Base-by-base conservation (phyloP, 2,888 invertebrate genomes). In the Cataglyphis livida region DNA sequence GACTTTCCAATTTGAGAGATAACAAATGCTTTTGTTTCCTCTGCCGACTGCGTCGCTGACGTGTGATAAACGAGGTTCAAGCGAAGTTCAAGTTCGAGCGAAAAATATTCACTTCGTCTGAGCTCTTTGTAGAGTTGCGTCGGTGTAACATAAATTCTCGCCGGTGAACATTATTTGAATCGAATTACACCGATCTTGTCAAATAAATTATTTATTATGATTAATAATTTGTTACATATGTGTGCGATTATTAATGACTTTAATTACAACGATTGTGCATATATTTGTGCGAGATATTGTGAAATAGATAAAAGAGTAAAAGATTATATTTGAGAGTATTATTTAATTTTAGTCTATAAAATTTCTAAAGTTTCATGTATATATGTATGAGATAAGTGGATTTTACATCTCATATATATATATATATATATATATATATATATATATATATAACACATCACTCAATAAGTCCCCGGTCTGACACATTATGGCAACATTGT, bases 1-100 rank as follows among this genome's bases (percentile, higher is more conserved):
- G 54, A 54, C 7, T 57, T 76, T 57, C 5, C 10, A 76, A 35
- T 75, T 74, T 51, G 35, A 75, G 48, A 64, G 48, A 64, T 51
- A 64, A 75, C 62, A 64, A 28, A 35, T 61, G 35, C 48, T 65
- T 66, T 41, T 5, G 12, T 76, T 28, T 28, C 5, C 41, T 15
- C 2, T n/a, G 10, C 18, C n/a, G 2, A 3, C 21, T 18, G 21
- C 18, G 6, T 54, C 9, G 38, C 18, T 48, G 32, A 57, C 73
- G 15, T 41, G 41, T 41, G 41, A 62, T 62, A 61, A 35, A 62
- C 35, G 74, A 48, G 44, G 18, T 62, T 75, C 25, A 32, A 74
- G 62, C 25, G 74, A 48, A 21, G 10, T 62, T 75, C 25, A 44
- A 74, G 62, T 44, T 18, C 38, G 35, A 64, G 41, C n/a, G 35